Evolutionary conservation across 1,140 invertebrate species (phyloP), one percentile per base, ranked within the genome.

Genomic region (Trichonephila inaurata): DNA sequence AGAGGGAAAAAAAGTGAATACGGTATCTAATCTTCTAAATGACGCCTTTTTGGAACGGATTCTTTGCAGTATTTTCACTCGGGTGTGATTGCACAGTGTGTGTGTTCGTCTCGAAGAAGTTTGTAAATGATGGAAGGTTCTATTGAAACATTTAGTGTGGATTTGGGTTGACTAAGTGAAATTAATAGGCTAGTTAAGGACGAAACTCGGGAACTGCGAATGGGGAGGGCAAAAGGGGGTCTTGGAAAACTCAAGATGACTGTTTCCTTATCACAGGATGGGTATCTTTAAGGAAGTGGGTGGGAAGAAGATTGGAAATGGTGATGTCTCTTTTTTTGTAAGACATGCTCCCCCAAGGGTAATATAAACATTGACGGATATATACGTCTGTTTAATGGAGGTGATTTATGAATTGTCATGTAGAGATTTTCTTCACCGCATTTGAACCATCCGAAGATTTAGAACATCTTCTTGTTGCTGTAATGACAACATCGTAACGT

Each of bases 111-210:
- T 58, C 7, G 51, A 51, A 51, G 51, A 77, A 7, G 40, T 77
- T 40, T 40, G 72, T 7, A 77, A 85, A 85, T 85, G 82, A 85
- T 14, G 44, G 58, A 85, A 24, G 21, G 10, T 19, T n/a, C 58
- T 85, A 85, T 58, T 19, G 82, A 85, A 85, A 85, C 51, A 51
- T 85, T 85, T 85, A 85, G 83, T 85, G 62, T 19, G 66, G 21
- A 72, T 72, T n/a, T 61, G 64, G 64, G 82, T 16, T 28, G 90
- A 92, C 72, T 92, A 92, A 92, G 90, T 92, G 90, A 92, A 92
- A 92, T 92, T 92, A 92, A 92, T 92, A 64, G 77, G 90, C 61
- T 61, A 72, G 33, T 89, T 60, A 89, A 28, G 18, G 66, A 33
- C 16, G 51, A n/a, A 51, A 77, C 19, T 21, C 12, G 33, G 21